These are phyloP conservation scores for Lepisosteus oculatus DNA, from an alignment of 2,113 vertebrate genomes.

Conservation along the genomic window DNA sequence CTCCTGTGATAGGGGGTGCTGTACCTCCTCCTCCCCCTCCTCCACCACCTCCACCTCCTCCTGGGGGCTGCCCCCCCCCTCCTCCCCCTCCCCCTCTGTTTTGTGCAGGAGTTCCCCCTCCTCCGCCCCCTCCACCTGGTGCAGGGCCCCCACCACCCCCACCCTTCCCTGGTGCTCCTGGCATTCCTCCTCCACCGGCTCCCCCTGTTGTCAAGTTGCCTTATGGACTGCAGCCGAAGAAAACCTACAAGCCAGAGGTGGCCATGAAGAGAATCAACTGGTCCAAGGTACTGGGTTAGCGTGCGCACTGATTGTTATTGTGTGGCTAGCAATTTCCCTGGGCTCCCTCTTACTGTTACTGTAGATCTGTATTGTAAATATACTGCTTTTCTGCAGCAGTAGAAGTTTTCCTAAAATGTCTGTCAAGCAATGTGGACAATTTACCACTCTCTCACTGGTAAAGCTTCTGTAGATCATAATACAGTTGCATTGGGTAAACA, in stretches of 20 bases:
- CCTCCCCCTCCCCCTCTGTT: constrained; percentile 46
- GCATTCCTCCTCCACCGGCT: constrained; percentile 58
- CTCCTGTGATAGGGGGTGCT: constrained; percentile 41
- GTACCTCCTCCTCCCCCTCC: constrained; percentile 48
- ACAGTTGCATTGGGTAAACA: no score
- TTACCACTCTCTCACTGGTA: no score
- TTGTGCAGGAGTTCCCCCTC: constrained; percentile 41
- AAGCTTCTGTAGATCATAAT: no score
- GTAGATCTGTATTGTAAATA: no score
- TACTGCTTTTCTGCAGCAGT: no score
- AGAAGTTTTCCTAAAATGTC: no score
- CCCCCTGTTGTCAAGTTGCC: constrained; percentile 69
- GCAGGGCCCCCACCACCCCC: constrained; percentile 65
- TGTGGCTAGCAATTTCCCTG: no score
- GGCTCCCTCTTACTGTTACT: no score
- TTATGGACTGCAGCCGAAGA: constrained; percentile 89
- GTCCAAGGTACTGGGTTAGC: constrained; percentile 79
- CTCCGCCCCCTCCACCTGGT: constrained; percentile 57
- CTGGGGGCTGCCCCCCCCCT: constrained; percentile 37
- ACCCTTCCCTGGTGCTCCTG: constrained; percentile 49
- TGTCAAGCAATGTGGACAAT: no score
- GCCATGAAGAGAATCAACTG: constrained; percentile 95
- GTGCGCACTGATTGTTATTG: not conserved
- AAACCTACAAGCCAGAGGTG: constrained; percentile 80
- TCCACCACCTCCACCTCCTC: constrained; percentile 50